Evolutionary conservation across 2,113 vertebrate species (phyloP).

Genomic region (Conger conger): DNA sequence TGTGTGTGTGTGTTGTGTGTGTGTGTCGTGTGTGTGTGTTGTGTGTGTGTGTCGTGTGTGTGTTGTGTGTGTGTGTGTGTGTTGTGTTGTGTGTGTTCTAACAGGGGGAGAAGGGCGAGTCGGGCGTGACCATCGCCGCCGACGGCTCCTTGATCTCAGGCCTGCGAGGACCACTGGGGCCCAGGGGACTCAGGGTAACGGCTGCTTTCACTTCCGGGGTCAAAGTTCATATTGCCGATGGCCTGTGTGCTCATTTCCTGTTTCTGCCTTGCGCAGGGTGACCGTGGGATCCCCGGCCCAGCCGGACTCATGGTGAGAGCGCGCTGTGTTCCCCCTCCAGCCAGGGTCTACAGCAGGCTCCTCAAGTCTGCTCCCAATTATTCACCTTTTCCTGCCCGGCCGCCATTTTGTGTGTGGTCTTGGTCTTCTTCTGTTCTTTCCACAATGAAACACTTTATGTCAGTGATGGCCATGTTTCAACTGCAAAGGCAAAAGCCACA

Average conservation of each 20-base stretch:
- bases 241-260: neutral
- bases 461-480: neutral
- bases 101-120: constrained; percentile 91
- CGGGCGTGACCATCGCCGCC: constrained; percentile 77
- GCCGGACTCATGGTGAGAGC: constrained; percentile 31
- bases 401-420: neutral
- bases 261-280: constrained; percentile 30
- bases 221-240: neutral
- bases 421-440: neutral
- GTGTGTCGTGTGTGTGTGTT: constrained; percentile 1
- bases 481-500: neutral
- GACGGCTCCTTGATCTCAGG: constrained; percentile 71
- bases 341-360: neutral
- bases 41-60: neutral
- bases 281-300: constrained; percentile 25
- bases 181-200: constrained; percentile 67
- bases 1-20: neutral
- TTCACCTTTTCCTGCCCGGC: neutral
- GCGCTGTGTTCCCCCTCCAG: neutral
- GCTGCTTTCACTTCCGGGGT: neutral
- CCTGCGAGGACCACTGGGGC: constrained; percentile 73
- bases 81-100: too few relatives aligned
- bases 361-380: neutral
- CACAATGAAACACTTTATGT: neutral
- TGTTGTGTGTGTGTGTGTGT: constrained; percentile 15